These are phyloP conservation scores for Diabrotica virgifera DNA, from an alignment of 1,140 invertebrate genomes.

Conservation along the genomic window DNA sequence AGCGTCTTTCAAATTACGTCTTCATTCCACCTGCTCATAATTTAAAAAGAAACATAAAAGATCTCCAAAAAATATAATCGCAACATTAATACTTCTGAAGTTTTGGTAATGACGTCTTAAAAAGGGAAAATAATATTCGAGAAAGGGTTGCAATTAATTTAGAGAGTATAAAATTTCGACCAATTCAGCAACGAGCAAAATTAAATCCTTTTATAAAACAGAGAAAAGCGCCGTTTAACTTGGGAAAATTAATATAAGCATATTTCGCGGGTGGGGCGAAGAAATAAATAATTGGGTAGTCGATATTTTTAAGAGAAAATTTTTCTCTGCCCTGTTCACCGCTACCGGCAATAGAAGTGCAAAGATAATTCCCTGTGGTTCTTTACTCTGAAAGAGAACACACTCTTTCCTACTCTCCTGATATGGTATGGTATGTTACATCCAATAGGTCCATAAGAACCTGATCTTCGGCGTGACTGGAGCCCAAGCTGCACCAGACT, in stretches of 20 bases:
- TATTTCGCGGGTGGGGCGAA: not conserved
- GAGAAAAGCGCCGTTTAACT: constrained; percentile 1
- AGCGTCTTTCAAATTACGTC: not conserved
- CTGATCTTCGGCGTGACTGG: no score
- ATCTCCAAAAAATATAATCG: constrained; percentile 1
- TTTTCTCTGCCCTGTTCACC: no score
- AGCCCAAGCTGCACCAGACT: no score
- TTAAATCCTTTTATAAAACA: constrained; percentile 8
- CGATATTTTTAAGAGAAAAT: not conserved
- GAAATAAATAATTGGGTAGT: constrained; percentile 5
- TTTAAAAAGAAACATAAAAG: not conserved
- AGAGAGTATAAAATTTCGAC: constrained; percentile 1
- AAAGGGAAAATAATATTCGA: constrained; percentile 3
- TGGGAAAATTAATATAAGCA: not conserved
- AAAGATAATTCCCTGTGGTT: no score
- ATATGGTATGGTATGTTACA: no score
- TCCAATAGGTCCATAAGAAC: no score
- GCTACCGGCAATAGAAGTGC: no score
- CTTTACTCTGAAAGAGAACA: no score
- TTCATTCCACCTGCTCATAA: not conserved
- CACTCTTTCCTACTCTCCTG: no score
- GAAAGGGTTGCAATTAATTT: constrained; percentile 2
- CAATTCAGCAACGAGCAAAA: constrained; percentile 8
- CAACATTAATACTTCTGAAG: not conserved
- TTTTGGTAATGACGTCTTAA: not conserved